Percentiles rank a stretch among this genome's conserved stretches.
phyloP scores from a whole-genome alignment of 2,797 vertebrate genomes.

The Pempheris klunzingeri region DNA sequence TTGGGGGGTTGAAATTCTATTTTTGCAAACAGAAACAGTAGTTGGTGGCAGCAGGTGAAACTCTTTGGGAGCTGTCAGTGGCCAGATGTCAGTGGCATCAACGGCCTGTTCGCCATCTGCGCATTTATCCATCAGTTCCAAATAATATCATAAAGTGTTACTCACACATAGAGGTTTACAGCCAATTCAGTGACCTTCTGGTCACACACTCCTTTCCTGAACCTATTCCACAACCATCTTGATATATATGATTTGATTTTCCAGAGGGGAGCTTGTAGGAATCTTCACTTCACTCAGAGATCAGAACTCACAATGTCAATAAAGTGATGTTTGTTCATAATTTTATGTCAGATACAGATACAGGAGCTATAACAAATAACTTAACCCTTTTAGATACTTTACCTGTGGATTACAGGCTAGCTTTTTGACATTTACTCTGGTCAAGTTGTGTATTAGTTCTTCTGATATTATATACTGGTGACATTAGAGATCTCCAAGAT shows the following conservation, averaged over 20 bases:
- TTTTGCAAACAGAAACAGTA: slow-evolving; percentile 42
- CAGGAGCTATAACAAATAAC: not conserved
- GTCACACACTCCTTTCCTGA: slow-evolving; percentile 12
- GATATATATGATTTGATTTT: slow-evolving; percentile 9
- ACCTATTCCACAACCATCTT: slow-evolving; percentile 1
- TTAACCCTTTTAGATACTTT: not conserved
- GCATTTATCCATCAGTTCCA: slow-evolving; percentile 50
- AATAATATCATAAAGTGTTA: slow-evolving; percentile 37
- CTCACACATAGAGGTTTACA: slow-evolving; percentile 15
- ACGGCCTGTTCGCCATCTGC: slow-evolving; percentile 40
- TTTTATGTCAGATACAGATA: not conserved
- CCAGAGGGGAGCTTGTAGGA: not conserved
- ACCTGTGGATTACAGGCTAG: not conserved
- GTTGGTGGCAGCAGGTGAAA: slow-evolving; percentile 48
- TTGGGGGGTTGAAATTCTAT: slow-evolving; percentile 10
- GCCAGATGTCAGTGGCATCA: slow-evolving; percentile 53
- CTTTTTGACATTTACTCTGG: not conserved
- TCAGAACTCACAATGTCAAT: not conserved
- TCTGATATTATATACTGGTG: not conserved
- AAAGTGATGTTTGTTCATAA: slow-evolving; percentile 9
- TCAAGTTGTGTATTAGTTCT: not conserved
- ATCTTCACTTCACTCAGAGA: not conserved
- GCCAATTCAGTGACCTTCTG: slow-evolving; percentile 42
- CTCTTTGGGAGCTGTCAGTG: slow-evolving; percentile 43
- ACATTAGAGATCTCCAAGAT: not conserved